A percentile compares a stretch with the other conserved stretches of the same genome.
phyloP scores from a whole-genome alignment of 1,140 invertebrate species.

The Steinernema khuongi region DNA sequence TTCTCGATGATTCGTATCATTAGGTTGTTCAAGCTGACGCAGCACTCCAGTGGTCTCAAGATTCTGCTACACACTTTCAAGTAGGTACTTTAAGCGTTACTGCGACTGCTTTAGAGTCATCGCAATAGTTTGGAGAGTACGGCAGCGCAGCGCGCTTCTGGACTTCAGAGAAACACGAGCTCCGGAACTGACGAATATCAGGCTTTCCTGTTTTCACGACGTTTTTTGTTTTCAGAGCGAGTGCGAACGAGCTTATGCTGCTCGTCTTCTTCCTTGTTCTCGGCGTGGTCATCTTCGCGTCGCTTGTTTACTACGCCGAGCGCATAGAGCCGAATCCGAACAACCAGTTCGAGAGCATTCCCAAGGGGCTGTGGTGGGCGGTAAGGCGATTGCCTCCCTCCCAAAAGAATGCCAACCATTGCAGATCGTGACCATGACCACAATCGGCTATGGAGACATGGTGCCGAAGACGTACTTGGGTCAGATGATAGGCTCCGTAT shows the following conservation, averaged over 20 bases:
- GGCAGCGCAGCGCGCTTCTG: too few species aligned
- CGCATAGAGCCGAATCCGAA: constrained; percentile 66
- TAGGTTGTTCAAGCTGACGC: constrained; percentile 93
- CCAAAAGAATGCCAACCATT: neutral
- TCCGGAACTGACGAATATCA: too few species aligned
- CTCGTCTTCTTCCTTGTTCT: constrained; percentile 84
- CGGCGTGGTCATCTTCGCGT: constrained; percentile 94
- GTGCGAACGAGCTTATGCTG: constrained; percentile 90
- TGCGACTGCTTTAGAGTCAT: too few species aligned
- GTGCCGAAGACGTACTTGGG: constrained; percentile 62
- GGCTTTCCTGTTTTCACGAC: neutral
- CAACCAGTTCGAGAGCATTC: constrained; percentile 52
- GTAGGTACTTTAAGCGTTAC: constrained; percentile 28
- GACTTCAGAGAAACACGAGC: too few species aligned
- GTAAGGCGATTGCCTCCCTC: constrained; percentile 50
- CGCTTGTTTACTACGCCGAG: constrained; percentile 92
- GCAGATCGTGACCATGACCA: constrained; percentile 60
- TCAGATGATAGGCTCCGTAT: constrained; percentile 82
- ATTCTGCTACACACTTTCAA: constrained; percentile 92
- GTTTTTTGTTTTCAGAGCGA: constrained; percentile 85
- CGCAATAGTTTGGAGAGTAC: too few species aligned
- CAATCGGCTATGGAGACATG: constrained; percentile 79
- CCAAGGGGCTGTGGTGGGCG: constrained; percentile 63
- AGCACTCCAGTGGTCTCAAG: constrained; percentile 91
- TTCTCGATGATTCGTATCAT: constrained; percentile 98